Evolutionary conservation across 2,113 vertebrate species (phyloP), one percentile per base, ranked within the genome.

Genomic region (Austrofundulus limnaeus): DNA sequence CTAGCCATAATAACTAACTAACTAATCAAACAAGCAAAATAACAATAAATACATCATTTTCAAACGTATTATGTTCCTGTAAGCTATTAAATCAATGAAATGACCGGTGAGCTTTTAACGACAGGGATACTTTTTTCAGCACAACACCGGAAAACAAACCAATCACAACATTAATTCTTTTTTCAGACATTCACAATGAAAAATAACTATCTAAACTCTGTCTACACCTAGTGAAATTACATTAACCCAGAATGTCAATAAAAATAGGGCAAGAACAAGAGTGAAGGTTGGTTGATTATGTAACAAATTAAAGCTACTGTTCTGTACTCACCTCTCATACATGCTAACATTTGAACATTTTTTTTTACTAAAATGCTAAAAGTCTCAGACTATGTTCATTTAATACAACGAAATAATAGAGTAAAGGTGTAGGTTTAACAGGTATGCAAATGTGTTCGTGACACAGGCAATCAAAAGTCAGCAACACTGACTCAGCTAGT

Each of bases 401-500:
- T 19, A 25, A 20, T 1, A 38, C 21, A 5, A 19, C 20, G 1
- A 19, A 52, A 59, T 16, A 63, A 53, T 1, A n/a, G 4, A 28
- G 16, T 5, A 28, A 25, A 43, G 1, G 7, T 11, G 1, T 5
- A 5, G 46, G 23, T 66, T 46, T 24, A 38, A 24, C 7, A 4
- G 5, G n/a, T 46, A 45, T 37, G 24, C 15, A 52, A 41, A 45
- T 24, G 1, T 16, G 11, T 13, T 0, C 31, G 42, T 58, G 52
- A 16, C 34, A 17, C 28, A 53, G 47, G 43, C 50, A 42, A 31
- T 73, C 76, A 83, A 45, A 76, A 67, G 78, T 81, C 55, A 66
- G 52, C 52, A 72, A 55, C 53, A 65, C 77, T 82, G 85, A 80
- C 84, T 84, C 78, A 86, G 86, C 84, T 78, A 49, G 64, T 85